Conservation (phyloP, 1,140 invertebrate species). For the Andrena cerasifolii region DNA sequence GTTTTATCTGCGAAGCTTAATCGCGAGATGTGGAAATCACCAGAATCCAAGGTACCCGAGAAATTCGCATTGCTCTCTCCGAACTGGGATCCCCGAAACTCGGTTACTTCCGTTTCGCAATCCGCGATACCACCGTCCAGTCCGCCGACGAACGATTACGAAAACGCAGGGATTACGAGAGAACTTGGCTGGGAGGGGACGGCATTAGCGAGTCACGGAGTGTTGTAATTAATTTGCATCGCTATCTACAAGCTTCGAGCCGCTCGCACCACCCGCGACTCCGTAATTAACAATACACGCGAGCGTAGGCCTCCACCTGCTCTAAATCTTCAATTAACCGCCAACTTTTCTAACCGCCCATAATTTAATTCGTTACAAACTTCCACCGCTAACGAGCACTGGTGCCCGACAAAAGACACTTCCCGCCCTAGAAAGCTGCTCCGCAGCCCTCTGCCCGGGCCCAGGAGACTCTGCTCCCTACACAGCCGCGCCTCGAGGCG, state of each 20-base stretch:
- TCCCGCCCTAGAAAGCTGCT: no score
- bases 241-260: not conserved
- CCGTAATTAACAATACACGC: not conserved
- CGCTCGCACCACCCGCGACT: not conserved
- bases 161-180: not conserved
- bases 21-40: no score
- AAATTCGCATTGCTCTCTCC: no score
- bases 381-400: no score
- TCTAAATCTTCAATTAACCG: not conserved
- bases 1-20: no score
- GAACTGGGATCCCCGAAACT: not conserved
- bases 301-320: not conserved
- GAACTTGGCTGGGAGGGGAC: not conserved
- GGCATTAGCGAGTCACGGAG: not conserved
- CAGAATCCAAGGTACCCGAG: no score
- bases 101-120: not conserved
- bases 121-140: not conserved
- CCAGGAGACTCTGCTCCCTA: no score
- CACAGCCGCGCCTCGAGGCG: no score
- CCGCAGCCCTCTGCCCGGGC: no score
- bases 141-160: slow-evolving; percentile 2
- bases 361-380: not conserved
- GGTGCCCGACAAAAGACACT: no score
- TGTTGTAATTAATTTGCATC: slow-evolving; percentile 30
- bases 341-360: not conserved